A percentile compares a stretch with the other conserved stretches of the same genome.
Evolutionary conservation across 2,888 invertebrate genomes (phyloP).

Genomic region (Drosophila borealis): DNA sequence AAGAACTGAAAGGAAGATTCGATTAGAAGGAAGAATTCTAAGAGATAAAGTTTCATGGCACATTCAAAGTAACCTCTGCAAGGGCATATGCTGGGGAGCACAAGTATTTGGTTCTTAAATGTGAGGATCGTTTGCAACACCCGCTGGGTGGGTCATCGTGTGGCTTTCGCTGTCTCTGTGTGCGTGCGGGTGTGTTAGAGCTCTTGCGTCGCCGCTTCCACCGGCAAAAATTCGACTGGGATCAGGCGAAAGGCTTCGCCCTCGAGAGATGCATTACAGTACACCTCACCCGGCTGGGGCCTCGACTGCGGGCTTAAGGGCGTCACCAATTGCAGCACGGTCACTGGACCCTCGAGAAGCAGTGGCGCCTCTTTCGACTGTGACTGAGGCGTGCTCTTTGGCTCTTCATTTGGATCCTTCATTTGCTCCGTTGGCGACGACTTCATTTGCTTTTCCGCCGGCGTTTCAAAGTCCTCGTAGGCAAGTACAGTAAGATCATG

Average conservation of each 20-base stretch:
- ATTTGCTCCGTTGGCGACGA: not conserved
- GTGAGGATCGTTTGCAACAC: constrained; percentile 15
- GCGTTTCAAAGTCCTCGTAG: constrained; percentile 34
- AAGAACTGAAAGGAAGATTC: too few relatives aligned
- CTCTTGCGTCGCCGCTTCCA: constrained; percentile 8
- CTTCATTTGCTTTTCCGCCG: not conserved
- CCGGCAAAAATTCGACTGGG: constrained; percentile 42
- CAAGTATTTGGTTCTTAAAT: constrained; percentile 9
- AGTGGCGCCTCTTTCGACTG: not conserved
- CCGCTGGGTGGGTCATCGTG: not conserved
- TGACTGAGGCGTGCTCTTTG: not conserved
- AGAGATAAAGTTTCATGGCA: too few relatives aligned
- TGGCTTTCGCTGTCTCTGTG: not conserved
- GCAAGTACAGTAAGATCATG: constrained; percentile 26
- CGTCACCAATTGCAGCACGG: constrained; percentile 48
- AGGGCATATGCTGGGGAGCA: too few relatives aligned
- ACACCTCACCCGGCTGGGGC: constrained; percentile 29
- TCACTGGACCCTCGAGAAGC: constrained; percentile 34
- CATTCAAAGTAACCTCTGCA: too few relatives aligned
- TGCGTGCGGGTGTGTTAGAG: constrained; percentile 20
- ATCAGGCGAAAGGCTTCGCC: constrained; percentile 51
- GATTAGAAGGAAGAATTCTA: too few relatives aligned
- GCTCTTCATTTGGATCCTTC: too few relatives aligned
- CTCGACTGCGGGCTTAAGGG: constrained; percentile 23
- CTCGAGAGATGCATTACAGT: constrained; percentile 32